Evolutionary conservation across 2,797 vertebrate genomes (phyloP).

Genomic region (Cirrhinus molitorella): DNA sequence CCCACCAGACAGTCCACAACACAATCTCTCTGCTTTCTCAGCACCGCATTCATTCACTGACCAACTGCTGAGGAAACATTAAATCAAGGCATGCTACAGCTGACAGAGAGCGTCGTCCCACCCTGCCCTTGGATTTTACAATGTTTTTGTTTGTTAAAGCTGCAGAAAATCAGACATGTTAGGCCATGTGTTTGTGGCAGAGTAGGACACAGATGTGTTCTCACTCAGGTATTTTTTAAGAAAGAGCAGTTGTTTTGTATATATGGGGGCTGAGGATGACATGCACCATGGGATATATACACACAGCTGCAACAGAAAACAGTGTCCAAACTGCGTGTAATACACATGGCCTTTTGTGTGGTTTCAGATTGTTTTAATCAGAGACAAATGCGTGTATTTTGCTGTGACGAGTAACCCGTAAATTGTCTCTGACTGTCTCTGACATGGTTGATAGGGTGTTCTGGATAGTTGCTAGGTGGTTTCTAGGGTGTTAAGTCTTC

Average conservation of each 20-base stretch:
- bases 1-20: neutral
- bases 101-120: neutral
- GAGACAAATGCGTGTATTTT: neutral
- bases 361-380: neutral
- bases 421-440: no score
- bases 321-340: neutral
- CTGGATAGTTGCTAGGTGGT: neutral
- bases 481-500: neutral
- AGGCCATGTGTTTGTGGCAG: conserved; percentile 3
- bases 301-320: conserved; percentile 4
- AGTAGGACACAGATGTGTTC: neutral
- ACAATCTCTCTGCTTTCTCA: conserved; percentile 3
- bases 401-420: neutral
- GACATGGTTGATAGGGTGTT: no score
- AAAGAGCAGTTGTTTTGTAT: conserved; percentile 50
- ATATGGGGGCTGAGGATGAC: neutral
- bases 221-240: neutral
- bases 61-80: neutral
- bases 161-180: conserved; percentile 39
- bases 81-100: neutral
- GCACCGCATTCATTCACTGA: neutral
- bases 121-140: neutral
- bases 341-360: neutral
- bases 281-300: neutral
- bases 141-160: conserved; percentile 19